Base-by-base conservation (phyloP, 2,113 vertebrate genomes). In the Engystomops pustulosus region DNA sequence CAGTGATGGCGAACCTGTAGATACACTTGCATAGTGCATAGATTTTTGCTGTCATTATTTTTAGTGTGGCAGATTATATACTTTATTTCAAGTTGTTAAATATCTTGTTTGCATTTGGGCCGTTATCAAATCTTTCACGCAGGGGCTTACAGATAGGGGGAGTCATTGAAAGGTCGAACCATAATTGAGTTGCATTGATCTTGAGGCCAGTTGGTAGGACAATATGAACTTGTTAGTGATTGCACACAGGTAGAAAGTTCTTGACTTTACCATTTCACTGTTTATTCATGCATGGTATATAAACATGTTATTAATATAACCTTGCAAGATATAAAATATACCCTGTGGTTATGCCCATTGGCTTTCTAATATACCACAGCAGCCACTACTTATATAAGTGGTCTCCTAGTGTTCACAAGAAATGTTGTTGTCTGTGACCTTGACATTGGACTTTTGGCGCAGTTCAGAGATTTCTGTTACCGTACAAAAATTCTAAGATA, bases 131-230 rank as follows among this genome's bases (percentile, higher is more conserved):
- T 60, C 4, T 6, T 58, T 75, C 30, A 75, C 18, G 20, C 58
- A 5, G 30, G 1, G 55, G 25, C 60, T 41, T 20, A 69, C 60
- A 84, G 65, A 58, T 32, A 67, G 25, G 30, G 27, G 9, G 30
- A 76, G 74, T 84, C 45, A 55, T 78, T 69, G 23, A 69, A 72
- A 84, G 82, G 82, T 77, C 82, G 69, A 68, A 15, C 51, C 36
- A 8, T 53, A 51, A 17, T 49, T 74, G 27, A 53, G 53, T 32
- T 23, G 9, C 65, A 41, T 70, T 41, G n/a, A 11, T 70, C 34
- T 15, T 41, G 11, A 8, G 25, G 25, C 45, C 32, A 15, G 17
- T 49, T 74, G 18, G 11, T 34, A n/a, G 7, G 32, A 12, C 15
- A 75, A 3, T 34, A 51, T 3, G 4, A 49, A 27, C 25, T 49